These are phyloP conservation scores for Patella caerulea DNA, from an alignment of 2,888 invertebrate species.

Conservation along the genomic window DNA sequence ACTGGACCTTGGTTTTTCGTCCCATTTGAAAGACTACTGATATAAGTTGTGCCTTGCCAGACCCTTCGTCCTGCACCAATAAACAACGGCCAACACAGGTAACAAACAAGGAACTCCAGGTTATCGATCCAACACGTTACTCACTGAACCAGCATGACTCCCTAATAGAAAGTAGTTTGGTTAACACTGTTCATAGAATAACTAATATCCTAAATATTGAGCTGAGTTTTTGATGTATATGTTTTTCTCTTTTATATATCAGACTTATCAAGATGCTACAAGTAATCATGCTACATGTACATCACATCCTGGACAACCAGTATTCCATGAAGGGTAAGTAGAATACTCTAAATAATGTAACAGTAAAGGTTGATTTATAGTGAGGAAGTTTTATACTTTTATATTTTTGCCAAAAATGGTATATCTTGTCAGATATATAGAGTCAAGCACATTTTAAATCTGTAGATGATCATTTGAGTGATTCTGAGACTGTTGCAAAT, in stretches of 20 bases:
- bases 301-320: constrained; percentile 89
- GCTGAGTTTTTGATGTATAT: background rate
- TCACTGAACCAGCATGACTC: background rate
- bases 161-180: constrained; percentile 2
- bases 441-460: too few species aligned
- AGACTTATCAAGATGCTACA: constrained; percentile 78
- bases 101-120: background rate
- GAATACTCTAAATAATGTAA: background rate
- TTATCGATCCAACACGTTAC: too few species aligned
- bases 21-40: too few species aligned
- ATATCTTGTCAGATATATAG: background rate
- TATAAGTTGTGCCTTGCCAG: too few species aligned
- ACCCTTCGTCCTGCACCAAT: too few species aligned
- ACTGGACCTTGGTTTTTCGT: too few species aligned
- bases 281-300: constrained; percentile 76
- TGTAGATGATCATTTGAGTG: too few species aligned
- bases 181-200: too few species aligned
- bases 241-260: constrained; percentile 32
- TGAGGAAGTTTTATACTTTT: background rate
- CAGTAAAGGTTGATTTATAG: background rate
- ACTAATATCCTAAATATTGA: too few species aligned
- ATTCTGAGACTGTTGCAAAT: background rate
- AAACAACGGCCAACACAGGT: too few species aligned
- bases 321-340: constrained; percentile 91
- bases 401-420: background rate